Conservation (phyloP, 92 coral and sea anemone species). For the Meandrina meandrites region DNA sequence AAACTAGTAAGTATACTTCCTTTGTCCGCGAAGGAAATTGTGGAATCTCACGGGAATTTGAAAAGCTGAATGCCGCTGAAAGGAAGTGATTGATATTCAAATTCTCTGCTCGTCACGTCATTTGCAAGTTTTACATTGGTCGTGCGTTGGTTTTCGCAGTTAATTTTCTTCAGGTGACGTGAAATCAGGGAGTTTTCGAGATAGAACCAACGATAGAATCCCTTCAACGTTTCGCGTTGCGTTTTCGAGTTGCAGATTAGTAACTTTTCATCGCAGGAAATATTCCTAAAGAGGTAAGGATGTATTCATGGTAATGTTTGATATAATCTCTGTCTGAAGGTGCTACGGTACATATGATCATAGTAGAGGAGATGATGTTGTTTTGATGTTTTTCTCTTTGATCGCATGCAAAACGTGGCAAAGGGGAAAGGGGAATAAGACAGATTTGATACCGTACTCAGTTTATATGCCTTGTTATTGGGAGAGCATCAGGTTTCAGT, state of each 20-base stretch:
- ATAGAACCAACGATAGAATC: neutral
- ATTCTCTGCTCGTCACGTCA: neutral
- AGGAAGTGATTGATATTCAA: constrained; percentile 20
- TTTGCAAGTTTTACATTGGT: neutral
- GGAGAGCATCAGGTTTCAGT: too few relatives aligned
- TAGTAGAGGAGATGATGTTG: too few relatives aligned
- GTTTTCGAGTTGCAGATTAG: neutral
- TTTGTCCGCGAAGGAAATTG: neutral
- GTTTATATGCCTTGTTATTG: too few relatives aligned
- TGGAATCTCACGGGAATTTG: constrained; percentile 8
- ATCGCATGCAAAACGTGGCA: too few relatives aligned
- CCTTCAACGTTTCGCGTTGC: neutral
- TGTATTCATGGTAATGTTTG: neutral
- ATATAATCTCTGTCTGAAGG: neutral
- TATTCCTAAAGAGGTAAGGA: neutral
- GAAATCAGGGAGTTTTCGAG: neutral
- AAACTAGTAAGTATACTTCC: neutral
- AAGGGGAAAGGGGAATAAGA: too few relatives aligned
- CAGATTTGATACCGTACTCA: too few relatives aligned
- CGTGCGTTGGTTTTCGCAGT: neutral
- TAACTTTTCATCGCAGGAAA: neutral
- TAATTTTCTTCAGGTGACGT: neutral
- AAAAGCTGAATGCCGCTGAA: constrained; percentile 27
- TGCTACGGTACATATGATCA: too few relatives aligned
- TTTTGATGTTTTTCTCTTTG: neutral